Percentiles rank a stretch among this genome's conserved stretches.
Evolutionary conservation across 2,888 invertebrate genomes (phyloP).

Genomic region (Platerodrilus igneus): DNA sequence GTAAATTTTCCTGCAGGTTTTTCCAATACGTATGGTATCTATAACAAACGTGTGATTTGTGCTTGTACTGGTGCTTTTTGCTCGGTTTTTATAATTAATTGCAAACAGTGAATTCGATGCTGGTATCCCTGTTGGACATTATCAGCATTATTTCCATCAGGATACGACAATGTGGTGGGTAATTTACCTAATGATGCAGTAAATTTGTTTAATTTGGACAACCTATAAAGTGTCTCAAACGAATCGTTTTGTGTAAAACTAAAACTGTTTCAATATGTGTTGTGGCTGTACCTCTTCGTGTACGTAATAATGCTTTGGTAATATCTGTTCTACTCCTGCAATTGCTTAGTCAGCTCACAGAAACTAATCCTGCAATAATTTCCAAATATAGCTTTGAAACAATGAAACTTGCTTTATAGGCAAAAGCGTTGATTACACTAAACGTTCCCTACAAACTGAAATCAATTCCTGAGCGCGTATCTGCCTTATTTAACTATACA

Average conservation of each 20-base stretch:
- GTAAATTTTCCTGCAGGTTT: conserved; percentile 40
- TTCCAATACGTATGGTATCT: conserved; percentile 38
- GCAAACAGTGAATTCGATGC: conserved; percentile 38
- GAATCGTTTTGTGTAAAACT: too few relatives aligned
- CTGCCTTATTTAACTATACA: too few relatives aligned
- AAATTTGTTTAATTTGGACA: conserved; percentile 41
- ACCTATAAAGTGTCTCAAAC: too few relatives aligned
- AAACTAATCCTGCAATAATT: conserved; percentile 17
- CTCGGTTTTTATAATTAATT: conserved; percentile 38
- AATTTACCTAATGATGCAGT: conserved; percentile 45
- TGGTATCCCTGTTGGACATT: conserved; percentile 36
- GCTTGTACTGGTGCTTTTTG: conserved; percentile 35
- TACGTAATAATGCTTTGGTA: too few relatives aligned
- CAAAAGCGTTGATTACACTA: conserved; percentile 6
- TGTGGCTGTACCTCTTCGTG: too few relatives aligned
- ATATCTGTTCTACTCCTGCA: too few relatives aligned
- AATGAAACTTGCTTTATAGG: conserved; percentile 16
- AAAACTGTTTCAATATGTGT: too few relatives aligned
- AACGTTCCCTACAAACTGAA: too few relatives aligned
- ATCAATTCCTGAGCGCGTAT: too few relatives aligned
- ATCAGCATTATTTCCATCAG: conserved; percentile 40
- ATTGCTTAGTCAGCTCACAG: too few relatives aligned
- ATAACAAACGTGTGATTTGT: conserved; percentile 39
- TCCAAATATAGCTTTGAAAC: conserved; percentile 13
- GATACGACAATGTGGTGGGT: conserved; percentile 30